phyloP scores from a whole-genome alignment of 2,113 vertebrate genomes.

The Aleadryas rufinucha region DNA sequence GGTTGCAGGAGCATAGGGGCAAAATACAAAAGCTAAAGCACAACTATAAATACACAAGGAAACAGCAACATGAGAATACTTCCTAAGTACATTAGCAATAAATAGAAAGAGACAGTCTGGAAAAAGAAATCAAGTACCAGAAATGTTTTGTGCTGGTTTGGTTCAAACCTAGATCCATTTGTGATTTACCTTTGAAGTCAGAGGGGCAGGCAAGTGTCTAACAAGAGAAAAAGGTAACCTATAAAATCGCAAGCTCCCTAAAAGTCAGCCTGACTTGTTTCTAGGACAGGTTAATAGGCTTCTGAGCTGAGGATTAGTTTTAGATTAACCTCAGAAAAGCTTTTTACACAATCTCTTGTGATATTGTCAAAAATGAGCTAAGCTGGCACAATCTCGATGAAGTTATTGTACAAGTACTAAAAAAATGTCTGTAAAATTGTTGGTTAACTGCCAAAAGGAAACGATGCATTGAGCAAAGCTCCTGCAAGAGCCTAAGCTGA shows the following conservation, averaged over 20 bases:
- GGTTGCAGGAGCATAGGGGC: neutral
- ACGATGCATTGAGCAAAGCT: neutral
- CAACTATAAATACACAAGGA: neutral
- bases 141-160: neutral
- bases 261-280: neutral
- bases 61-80: neutral
- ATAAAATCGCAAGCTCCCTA: neutral
- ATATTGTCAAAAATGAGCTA: constrained; percentile 23
- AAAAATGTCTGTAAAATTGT: neutral
- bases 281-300: constrained; percentile 22
- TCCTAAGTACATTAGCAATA: neutral
- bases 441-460: constrained; percentile 6
- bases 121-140: neutral
- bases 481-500: neutral
- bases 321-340: constrained; percentile 32
- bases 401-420: neutral
- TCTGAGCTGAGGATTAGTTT: constrained; percentile 4
- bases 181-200: neutral
- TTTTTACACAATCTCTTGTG: neutral
- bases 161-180: neutral
- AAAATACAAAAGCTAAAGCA: neutral
- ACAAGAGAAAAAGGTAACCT: neutral
- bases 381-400: neutral
- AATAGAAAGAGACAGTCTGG: neutral
- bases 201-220: neutral